Base-by-base conservation (phyloP, 1,140 invertebrate genomes). In the Helicoverpa zea region DNA sequence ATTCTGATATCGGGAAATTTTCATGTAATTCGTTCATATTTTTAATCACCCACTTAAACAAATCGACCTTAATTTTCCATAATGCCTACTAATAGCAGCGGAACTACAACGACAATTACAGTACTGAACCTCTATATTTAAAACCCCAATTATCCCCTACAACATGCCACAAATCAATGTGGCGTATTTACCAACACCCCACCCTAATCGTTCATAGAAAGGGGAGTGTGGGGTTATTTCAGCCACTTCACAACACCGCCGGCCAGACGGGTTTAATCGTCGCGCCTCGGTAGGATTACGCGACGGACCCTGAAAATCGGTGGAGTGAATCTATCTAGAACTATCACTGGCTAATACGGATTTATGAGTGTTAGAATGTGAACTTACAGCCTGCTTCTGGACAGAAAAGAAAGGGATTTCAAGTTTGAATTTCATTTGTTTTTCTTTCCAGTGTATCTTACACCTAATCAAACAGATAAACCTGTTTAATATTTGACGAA, bases 331-430 rank as follows among this genome's bases (percentile, higher is more conserved):
- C 30, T 73, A 58, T 73, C 52, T 35, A 43, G n/a, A 68, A 51
- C 70, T 73, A 73, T 73, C 70, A 58, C 29, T 73, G 52, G 16
- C 23, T 56, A 73, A 73, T 58, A 43, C 29, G 70, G 54, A 73
- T 73, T 73, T 73, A 73, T 73, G 54, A n/a, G 14, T 56, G 29
- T 73, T n/a, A 29, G 35, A 56, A 58, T 73, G 70, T 58, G 23
- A 23, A 23, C 23, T 23, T 23, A 29, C 13, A 14, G 51, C 30
- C 12, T 58, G 18, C 23, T 52, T 3, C 1, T 18, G 9, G 35
- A 16, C 2, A 2, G 23, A 2, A 23, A 23, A 23, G 23, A 23
- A 23, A 23, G 23, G 23, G 23, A 1, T 23, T 23, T 23, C 2
- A 23, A 23, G 23, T 23, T 23, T 23, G 23, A 23, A n/a, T n/a